A percentile compares a stretch with the other conserved stretches of the same genome.
Conservation (phyloP, 2,888 invertebrate genomes). For the Agrotis clavis region DNA sequence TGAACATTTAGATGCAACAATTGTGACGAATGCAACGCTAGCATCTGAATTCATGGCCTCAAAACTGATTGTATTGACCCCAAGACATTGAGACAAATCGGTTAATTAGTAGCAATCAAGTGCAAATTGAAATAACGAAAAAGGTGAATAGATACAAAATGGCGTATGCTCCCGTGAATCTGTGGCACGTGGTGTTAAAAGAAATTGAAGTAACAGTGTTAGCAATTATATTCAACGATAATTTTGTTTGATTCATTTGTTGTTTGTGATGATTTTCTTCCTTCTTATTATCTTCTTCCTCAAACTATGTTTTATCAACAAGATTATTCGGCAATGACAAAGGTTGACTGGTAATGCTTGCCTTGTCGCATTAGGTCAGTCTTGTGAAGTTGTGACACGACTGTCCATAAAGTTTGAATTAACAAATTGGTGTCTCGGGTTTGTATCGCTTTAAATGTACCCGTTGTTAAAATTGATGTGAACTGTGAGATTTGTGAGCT, state of each 20-base stretch:
- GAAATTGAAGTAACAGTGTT: constrained; percentile 8
- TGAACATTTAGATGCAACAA: constrained; percentile 39
- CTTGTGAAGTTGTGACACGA: too few species aligned
- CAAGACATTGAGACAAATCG: constrained; percentile 77
- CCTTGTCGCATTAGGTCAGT: too few species aligned
- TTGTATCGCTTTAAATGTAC: too few species aligned
- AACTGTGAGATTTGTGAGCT: too few species aligned
- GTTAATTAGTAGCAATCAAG: constrained; percentile 77
- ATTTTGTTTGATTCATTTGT: background rate
- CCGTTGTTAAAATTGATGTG: too few species aligned
- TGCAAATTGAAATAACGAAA: constrained; percentile 60
- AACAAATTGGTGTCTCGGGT: too few species aligned
- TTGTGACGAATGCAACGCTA: constrained; percentile 33
- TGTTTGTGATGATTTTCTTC: too few species aligned
- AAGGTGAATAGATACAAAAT: constrained; percentile 27
- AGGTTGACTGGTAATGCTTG: too few species aligned
- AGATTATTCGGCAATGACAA: too few species aligned
- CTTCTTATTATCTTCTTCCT: background rate
- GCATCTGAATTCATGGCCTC: constrained; percentile 16
- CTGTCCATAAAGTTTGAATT: too few species aligned
- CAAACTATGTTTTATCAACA: too few species aligned
- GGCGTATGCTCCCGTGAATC: constrained; percentile 18
- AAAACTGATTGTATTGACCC: constrained; percentile 73
- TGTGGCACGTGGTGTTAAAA: background rate
- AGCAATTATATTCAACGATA: constrained; percentile 3